These are phyloP conservation scores for Notarius quadriscutis DNA, from an alignment of 2,113 vertebrate genomes.

Conservation along the genomic window DNA sequence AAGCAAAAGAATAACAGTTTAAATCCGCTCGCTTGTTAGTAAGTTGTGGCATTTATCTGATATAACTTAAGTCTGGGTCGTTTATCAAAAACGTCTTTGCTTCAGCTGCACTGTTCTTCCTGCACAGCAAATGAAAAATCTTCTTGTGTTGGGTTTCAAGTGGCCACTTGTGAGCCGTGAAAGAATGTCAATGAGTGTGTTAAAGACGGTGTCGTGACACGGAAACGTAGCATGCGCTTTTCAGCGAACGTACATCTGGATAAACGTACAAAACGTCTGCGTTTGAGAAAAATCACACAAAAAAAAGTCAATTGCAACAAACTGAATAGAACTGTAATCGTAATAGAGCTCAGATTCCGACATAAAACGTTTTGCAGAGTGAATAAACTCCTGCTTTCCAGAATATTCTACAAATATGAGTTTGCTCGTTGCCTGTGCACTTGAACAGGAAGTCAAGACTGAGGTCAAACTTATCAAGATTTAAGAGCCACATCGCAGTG, in stretches of 20 bases:
- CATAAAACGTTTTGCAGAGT: neutral
- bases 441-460: neutral
- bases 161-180: neutral
- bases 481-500: neutral
- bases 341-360: neutral
- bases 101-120: neutral
- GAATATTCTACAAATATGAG: neutral
- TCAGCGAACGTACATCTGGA: neutral
- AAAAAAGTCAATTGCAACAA: neutral
- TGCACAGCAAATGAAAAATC: neutral
- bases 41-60: neutral
- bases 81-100: neutral
- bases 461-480: neutral
- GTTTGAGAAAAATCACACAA: neutral
- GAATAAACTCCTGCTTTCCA: neutral
- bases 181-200: neutral
- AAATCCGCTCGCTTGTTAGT: neutral
- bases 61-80: neutral
- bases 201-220: neutral
- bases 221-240: neutral
- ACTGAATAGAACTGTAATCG: neutral
- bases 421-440: neutral
- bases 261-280: neutral
- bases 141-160: neutral
- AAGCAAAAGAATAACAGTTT: neutral